phyloP scores from a whole-genome alignment of 2,888 invertebrate species.

The Coenonympha glycerion region DNA sequence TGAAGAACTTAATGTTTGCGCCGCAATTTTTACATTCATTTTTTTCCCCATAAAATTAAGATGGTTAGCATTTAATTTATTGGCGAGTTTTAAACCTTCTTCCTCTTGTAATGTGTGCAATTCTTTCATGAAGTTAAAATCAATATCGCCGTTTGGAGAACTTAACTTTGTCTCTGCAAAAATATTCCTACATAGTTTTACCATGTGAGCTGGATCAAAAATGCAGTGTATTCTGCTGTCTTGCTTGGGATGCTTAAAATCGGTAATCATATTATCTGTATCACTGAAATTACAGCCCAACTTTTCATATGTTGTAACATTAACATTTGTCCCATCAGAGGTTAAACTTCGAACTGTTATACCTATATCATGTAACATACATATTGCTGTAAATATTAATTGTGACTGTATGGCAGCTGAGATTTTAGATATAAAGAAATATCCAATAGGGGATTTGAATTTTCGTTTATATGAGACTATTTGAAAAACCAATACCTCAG shows the following conservation, averaged over 20 bases:
- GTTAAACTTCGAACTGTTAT: too few species aligned
- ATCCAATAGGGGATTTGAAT: not conserved
- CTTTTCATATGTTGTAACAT: too few species aligned
- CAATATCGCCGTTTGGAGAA: not conserved
- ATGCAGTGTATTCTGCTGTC: too few species aligned
- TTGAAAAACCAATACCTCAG: not conserved
- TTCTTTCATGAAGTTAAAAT: not conserved
- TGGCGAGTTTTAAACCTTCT: constrained; percentile 2
- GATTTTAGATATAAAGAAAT: not conserved
- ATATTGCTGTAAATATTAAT: not conserved
- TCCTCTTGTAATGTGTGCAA: not conserved
- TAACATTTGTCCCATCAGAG: too few species aligned
- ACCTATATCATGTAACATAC: too few species aligned
- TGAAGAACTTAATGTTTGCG: constrained; percentile 2
- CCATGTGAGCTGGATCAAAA: not conserved
- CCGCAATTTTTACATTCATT: constrained; percentile 4
- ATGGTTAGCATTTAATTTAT: not conserved
- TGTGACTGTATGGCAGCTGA: not conserved
- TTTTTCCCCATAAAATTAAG: not conserved
- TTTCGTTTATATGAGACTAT: not conserved
- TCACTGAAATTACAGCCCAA: not conserved
- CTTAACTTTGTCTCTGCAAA: not conserved
- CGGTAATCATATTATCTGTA: not conserved
- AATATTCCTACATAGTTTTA: not conserved
- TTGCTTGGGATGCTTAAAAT: too few species aligned